Percentiles rank a stretch among this genome's conserved stretches.
Evolutionary conservation across 2,888 invertebrate genomes (phyloP).

Genomic region (Hartigia nigra): DNA sequence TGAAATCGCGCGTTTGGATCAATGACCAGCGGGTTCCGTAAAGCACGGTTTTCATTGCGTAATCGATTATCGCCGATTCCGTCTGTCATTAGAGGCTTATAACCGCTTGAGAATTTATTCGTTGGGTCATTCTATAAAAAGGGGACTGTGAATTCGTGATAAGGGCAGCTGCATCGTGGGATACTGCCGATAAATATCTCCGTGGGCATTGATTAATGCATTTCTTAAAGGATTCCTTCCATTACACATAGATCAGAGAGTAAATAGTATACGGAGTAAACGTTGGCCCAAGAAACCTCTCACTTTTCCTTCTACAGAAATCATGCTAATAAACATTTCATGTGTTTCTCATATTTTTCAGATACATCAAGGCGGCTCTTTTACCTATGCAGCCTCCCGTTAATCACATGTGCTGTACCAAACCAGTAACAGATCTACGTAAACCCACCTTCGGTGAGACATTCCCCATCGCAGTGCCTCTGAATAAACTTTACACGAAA

Average conservation of each 20-base stretch:
- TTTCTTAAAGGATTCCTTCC: not conserved
- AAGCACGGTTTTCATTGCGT: constrained; percentile 32
- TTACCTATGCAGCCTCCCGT: constrained; percentile 72
- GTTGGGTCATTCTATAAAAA: constrained; percentile 29
- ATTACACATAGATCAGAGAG: not conserved
- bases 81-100: constrained; percentile 29
- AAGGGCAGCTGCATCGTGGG: constrained; percentile 13
- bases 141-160: constrained; percentile 33
- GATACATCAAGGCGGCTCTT: constrained; percentile 82
- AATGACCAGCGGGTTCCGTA: constrained; percentile 40
- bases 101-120: constrained; percentile 28
- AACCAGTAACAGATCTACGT: constrained; percentile 76
- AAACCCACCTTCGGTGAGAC: constrained; percentile 84
- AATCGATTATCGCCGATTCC: constrained; percentile 45
- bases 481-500: constrained; percentile 84
- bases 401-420: constrained; percentile 74
- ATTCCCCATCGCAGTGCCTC: constrained; percentile 80
- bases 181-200: not conserved
- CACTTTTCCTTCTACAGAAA: not conserved
- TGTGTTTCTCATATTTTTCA: constrained; percentile 58
- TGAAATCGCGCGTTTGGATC: constrained; percentile 45
- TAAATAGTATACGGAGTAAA: not conserved
- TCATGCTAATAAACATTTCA: not conserved
- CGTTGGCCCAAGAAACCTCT: not conserved
- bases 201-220: not conserved